These are phyloP conservation scores for Saguinus midas DNA, from an alignment of 2,113 vertebrate genomes.

Conservation along the genomic window DNA sequence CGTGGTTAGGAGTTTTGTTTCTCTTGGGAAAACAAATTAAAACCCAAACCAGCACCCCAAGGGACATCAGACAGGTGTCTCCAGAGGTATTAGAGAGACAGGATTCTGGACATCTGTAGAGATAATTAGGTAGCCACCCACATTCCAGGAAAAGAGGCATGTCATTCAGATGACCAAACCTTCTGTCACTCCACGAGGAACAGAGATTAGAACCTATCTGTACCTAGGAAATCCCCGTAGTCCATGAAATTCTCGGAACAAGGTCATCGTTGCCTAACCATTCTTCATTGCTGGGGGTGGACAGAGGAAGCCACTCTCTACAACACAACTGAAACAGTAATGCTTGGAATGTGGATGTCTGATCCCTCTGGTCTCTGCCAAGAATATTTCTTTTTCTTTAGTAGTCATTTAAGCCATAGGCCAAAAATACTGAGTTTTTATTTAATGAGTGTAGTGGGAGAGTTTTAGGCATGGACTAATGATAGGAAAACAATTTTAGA, in stretches of 20 bases:
- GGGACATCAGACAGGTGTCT: neutral
- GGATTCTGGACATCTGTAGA: neutral
- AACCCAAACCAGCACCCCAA: neutral
- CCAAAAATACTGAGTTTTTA: neutral
- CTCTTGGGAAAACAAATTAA: neutral
- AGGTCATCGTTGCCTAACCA: neutral
- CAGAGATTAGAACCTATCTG: neutral
- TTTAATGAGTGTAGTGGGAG: neutral
- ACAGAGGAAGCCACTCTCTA: neutral
- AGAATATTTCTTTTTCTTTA: neutral
- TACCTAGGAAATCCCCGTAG: conserved; percentile 10
- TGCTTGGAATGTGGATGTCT: neutral
- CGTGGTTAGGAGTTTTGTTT: neutral
- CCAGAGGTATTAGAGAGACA: neutral
- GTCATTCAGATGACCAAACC: conserved; percentile 52
- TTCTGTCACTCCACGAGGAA: neutral
- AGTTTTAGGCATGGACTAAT: neutral
- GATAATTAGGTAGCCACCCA: conserved; percentile 34
- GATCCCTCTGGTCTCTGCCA: neutral
- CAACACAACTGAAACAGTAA: neutral
- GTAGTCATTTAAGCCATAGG: neutral
- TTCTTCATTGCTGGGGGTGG: neutral
- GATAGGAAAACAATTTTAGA: neutral
- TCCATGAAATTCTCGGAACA: neutral
- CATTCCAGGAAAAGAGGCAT: neutral